phyloP scores from a whole-genome alignment of 1,140 invertebrate genomes.

The Leguminivora glycinivorella region DNA sequence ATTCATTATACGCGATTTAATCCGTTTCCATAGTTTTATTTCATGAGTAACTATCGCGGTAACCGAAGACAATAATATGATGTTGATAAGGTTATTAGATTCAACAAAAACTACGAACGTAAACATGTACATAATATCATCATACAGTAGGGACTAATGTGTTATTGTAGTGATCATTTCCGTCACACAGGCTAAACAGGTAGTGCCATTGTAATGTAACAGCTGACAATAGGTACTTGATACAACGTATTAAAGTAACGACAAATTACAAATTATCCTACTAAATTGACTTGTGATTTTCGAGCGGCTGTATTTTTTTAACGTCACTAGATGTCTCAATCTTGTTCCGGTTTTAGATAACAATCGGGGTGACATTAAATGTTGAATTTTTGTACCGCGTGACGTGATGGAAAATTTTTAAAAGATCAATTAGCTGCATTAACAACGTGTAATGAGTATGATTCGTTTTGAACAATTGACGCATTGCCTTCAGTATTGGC shows the following conservation, averaged over 20 bases:
- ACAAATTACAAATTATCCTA: conserved; percentile 27
- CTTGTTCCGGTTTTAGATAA: conserved; percentile 30
- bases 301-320: background rate
- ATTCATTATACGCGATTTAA: too few species aligned
- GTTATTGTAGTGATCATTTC: conserved; percentile 27
- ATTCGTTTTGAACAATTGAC: conserved; percentile 15
- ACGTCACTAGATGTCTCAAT: background rate
- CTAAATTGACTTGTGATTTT: conserved; percentile 12
- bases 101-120: conserved; percentile 3
- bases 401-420: conserved; percentile 31
- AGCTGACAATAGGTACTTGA: conserved; percentile 19
- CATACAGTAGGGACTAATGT: conserved; percentile 22
- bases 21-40: too few species aligned
- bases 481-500: background rate
- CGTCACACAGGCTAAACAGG: conserved; percentile 17
- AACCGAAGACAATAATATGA: too few species aligned
- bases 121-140: conserved; percentile 8
- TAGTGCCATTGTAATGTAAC: conserved; percentile 17
- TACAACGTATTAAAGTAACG: conserved; percentile 20
- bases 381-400: conserved; percentile 24
- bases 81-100: background rate
- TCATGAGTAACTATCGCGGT: too few species aligned
- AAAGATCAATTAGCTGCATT: conserved; percentile 19
- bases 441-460: conserved; percentile 27
- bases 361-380: conserved; percentile 29